phyloP scores from a whole-genome alignment of 2,888 invertebrate genomes.

The Sylvicola cinctus region DNA sequence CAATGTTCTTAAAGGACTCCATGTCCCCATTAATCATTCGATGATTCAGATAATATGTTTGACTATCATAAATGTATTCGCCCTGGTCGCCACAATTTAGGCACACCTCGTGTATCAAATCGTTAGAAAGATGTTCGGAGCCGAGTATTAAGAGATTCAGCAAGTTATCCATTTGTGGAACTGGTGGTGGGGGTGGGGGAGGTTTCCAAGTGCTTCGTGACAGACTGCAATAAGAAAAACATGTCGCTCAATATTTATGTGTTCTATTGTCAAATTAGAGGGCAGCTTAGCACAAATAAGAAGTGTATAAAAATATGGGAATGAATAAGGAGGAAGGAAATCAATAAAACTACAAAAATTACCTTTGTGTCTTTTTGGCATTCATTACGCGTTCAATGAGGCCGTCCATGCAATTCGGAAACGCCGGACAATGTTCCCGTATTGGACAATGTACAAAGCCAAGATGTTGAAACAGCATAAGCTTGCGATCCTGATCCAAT shows the following conservation, averaged over 20 bases:
- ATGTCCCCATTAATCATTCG: slow-evolving; percentile 75
- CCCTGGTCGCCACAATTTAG: slow-evolving; percentile 70
- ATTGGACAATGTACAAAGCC: slow-evolving; percentile 93
- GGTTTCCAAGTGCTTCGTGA: slow-evolving; percentile 15
- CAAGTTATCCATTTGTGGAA: slow-evolving; percentile 15
- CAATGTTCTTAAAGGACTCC: slow-evolving; percentile 63
- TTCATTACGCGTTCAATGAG: slow-evolving; percentile 49
- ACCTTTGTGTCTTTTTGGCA: slow-evolving; percentile 40
- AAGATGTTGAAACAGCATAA: slow-evolving; percentile 85
- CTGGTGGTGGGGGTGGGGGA: slow-evolving; percentile 10
- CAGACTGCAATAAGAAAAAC: slow-evolving; percentile 8
- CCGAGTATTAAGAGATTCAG: slow-evolving; percentile 78
- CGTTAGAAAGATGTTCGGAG: slow-evolving; percentile 66
- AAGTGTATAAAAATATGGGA: no score
- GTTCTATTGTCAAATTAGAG: no score
- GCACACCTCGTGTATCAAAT: slow-evolving; percentile 67
- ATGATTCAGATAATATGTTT: slow-evolving; percentile 64
- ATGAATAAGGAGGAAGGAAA: no score
- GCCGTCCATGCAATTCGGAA: slow-evolving; percentile 61
- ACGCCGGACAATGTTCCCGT: slow-evolving; percentile 83
- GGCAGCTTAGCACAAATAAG: no score
- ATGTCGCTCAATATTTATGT: no score
- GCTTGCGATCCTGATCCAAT: slow-evolving; percentile 82
- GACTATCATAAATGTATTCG: slow-evolving; percentile 60
- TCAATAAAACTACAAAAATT: slow-evolving; percentile 1